phyloP scores from a whole-genome alignment of 1,140 invertebrate species.

The Tigriopus japonicus region DNA sequence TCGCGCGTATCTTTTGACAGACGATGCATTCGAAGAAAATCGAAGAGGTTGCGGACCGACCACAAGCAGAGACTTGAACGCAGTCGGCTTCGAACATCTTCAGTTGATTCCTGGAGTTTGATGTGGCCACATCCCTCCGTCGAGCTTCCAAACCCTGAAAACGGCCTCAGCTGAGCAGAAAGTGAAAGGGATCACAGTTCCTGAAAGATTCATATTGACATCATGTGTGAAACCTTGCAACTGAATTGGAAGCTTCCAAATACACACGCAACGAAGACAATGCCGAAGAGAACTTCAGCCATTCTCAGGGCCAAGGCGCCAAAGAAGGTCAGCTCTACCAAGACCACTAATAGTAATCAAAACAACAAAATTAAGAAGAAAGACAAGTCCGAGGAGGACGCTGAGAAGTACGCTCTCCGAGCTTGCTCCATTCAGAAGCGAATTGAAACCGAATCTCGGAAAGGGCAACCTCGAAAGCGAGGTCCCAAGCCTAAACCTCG shows the following conservation, averaged over 20 bases:
- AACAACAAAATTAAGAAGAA: neutral
- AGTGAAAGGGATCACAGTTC: too few species aligned
- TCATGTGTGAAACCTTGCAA: conserved; percentile 7
- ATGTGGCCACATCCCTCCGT: too few species aligned
- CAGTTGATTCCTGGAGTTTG: too few species aligned
- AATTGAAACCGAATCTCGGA: neutral
- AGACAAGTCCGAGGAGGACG: too few species aligned
- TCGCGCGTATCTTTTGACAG: too few species aligned
- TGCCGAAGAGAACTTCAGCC: neutral
- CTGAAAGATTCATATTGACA: neutral
- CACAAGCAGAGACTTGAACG: too few species aligned
- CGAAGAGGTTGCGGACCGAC: too few species aligned
- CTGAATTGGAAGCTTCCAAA: conserved; percentile 4
- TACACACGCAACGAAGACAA: neutral
- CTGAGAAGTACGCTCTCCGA: neutral
- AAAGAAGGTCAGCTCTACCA: neutral
- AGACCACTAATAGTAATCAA: neutral
- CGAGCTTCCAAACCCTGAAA: too few species aligned
- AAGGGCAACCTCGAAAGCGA: conserved; percentile 9
- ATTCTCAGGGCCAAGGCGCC: neutral
- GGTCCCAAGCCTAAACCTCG: conserved; percentile 7
- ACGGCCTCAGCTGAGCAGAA: too few species aligned
- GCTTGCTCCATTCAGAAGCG: conserved; percentile 2
- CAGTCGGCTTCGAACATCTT: too few species aligned
- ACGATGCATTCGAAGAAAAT: too few species aligned